Evolutionary conservation across 2,113 vertebrate species (phyloP).

Genomic region (Aramus guarauna): DNA sequence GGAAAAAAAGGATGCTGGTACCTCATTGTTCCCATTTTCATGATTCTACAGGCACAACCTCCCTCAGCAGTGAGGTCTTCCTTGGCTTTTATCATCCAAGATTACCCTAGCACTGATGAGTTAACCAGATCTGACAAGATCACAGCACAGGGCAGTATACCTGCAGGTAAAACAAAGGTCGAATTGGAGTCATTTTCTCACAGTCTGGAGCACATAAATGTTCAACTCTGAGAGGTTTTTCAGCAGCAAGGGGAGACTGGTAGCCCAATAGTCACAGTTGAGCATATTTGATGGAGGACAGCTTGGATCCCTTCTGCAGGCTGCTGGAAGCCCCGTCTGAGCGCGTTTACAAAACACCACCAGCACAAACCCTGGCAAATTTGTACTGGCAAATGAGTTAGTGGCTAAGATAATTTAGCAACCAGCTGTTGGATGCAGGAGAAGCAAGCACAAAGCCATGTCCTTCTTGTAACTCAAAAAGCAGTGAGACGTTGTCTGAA

Average conservation of each 20-base stretch:
- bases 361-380: background rate
- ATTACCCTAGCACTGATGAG: slow-evolving; percentile 9
- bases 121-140: slow-evolving; percentile 63
- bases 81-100: slow-evolving; percentile 22
- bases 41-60: background rate
- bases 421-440: background rate
- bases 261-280: background rate
- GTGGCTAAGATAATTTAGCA: background rate
- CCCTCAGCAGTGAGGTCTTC: slow-evolving; percentile 24
- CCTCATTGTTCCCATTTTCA: background rate
- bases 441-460: background rate
- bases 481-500: background rate
- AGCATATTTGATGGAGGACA: fast-evolving
- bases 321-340: background rate
- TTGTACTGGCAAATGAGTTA: background rate
- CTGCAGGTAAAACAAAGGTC: slow-evolving; percentile 60
- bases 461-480: background rate
- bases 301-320: background rate
- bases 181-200: slow-evolving; percentile 24
- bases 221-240: background rate
- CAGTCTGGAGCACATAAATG: background rate
- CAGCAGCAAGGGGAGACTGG: background rate
- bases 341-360: background rate
- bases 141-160: slow-evolving; percentile 29
- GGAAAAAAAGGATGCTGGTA: background rate